A percentile compares a stretch with the other conserved stretches of the same genome.
Conservation (phyloP, 2,113 vertebrate species). For the Xenus cinereus region DNA sequence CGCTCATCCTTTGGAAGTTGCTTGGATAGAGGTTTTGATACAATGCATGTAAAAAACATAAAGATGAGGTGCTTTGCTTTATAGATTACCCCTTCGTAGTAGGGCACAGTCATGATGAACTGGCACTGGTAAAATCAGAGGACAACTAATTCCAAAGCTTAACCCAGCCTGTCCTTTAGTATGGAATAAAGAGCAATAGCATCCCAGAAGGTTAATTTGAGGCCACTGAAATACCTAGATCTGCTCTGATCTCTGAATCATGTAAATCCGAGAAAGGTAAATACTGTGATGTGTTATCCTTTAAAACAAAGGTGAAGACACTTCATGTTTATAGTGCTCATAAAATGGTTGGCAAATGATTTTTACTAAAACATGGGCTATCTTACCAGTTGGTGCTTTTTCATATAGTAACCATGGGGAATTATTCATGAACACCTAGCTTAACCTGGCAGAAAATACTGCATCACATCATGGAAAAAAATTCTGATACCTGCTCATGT, state of each 20-base stretch:
- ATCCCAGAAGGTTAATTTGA: neutral
- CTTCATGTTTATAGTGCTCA: neutral
- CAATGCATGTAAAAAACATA: neutral
- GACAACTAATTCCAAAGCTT: neutral
- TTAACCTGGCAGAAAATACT: neutral
- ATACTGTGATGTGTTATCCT: neutral
- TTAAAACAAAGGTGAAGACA: neutral
- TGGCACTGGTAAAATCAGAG: neutral
- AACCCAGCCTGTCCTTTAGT: neutral
- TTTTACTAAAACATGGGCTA: neutral
- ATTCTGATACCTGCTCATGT: neutral
- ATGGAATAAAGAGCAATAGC: neutral
- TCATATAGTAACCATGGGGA: neutral
- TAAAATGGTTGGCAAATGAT: neutral
- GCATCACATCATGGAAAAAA: neutral
- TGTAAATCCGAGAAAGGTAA: neutral
- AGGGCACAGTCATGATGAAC: neutral
- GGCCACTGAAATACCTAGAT: neutral
- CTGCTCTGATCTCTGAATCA: neutral
- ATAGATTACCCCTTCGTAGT: neutral
- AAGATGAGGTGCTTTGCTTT: neutral
- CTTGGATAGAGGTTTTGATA: neutral
- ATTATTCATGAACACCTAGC: neutral
- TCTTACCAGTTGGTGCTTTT: neutral
- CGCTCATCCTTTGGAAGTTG: fast-evolving